phyloP scores from a whole-genome alignment of 2,797 vertebrate species.

The Darevskia mixta region DNA sequence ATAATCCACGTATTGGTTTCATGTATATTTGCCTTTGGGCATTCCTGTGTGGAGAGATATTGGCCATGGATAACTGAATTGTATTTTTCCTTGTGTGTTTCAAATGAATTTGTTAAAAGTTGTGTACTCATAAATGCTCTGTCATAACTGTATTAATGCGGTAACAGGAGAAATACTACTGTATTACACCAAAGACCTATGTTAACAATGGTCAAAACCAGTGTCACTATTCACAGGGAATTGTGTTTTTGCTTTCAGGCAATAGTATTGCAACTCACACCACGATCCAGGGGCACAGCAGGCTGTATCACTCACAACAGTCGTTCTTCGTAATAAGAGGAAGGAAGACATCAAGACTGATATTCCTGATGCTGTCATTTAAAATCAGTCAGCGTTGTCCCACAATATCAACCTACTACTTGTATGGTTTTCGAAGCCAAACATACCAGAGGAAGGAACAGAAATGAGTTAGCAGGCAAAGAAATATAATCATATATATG shows the following conservation, averaged over 20 bases:
- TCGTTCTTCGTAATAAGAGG: conserved; percentile 57
- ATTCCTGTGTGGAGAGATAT: background rate
- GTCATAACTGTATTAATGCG: background rate
- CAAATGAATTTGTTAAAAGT: background rate
- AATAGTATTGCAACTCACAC: conserved; percentile 36
- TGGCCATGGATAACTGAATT: background rate
- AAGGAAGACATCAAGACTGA: conserved; percentile 54
- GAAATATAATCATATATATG: background rate
- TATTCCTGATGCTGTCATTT: conserved; percentile 47
- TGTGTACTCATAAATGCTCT: background rate
- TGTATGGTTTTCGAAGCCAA: conserved; percentile 28
- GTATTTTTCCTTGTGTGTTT: background rate
- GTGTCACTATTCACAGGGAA: conserved; percentile 38
- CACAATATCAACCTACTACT: conserved; percentile 39
- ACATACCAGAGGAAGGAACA: conserved; percentile 13
- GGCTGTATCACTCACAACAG: conserved; percentile 43
- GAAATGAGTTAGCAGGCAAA: conserved; percentile 25
- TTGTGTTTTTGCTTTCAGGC: conserved; percentile 47
- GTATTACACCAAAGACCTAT: conserved; percentile 2
- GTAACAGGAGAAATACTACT: background rate
- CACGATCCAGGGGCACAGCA: conserved; percentile 39
- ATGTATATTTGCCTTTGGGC: background rate
- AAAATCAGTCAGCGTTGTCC: conserved; percentile 46
- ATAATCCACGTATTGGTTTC: background rate
- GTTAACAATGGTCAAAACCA: conserved; percentile 50